These are phyloP conservation scores for Tonatia bakeri DNA, from an alignment of 2,113 vertebrate genomes.

Conservation along the genomic window DNA sequence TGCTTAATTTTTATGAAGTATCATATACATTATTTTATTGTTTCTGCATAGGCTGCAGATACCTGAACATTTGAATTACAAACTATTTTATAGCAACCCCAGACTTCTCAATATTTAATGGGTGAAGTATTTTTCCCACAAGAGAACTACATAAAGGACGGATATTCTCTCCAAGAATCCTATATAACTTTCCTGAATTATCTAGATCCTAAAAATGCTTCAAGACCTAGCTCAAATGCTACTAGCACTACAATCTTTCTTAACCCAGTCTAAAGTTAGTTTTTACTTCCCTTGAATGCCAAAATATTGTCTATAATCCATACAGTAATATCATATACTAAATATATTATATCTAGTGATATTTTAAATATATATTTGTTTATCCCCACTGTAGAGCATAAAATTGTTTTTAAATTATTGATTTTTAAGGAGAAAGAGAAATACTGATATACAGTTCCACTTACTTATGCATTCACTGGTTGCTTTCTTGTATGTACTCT, in stretches of 20 bases:
- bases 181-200: neutral
- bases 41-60: neutral
- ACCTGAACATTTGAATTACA: neutral
- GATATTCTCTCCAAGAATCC: neutral
- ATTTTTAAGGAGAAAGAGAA: too few species aligned
- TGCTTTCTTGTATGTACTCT: too few species aligned
- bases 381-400: neutral
- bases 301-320: neutral
- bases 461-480: too few species aligned
- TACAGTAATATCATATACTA: neutral
- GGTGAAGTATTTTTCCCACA: neutral
- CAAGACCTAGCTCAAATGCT: neutral
- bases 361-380: neutral
- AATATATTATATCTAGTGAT: neutral
- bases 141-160: neutral
- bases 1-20: neutral
- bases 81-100: neutral
- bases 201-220: neutral
- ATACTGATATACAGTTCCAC: too few species aligned
- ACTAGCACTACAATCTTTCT: neutral
- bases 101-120: neutral
- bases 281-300: constrained; percentile 11
- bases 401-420: too few species aligned
- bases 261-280: neutral
- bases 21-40: neutral